phyloP scores from a whole-genome alignment of 2,797 vertebrate species.

The Mallotus villosus region DNA sequence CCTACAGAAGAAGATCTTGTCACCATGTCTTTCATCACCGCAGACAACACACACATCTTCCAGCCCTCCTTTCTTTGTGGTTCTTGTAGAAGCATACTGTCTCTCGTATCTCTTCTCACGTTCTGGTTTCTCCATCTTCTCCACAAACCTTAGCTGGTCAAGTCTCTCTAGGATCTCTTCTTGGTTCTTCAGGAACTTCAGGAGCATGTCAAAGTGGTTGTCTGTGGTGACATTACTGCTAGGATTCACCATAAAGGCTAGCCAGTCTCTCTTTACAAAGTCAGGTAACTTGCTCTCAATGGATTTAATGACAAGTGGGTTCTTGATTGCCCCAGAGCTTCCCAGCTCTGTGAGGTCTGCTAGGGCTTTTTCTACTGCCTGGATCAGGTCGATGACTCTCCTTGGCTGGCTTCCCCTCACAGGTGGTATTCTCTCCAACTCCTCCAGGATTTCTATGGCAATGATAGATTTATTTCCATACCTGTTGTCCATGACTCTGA shows the following conservation, averaged over 20 bases:
- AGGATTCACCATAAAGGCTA: neutral
- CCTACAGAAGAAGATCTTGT: conserved; percentile 17
- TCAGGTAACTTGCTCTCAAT: conserved; percentile 26
- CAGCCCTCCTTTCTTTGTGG: neutral
- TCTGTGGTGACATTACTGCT: neutral
- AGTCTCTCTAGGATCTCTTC: conserved; percentile 11
- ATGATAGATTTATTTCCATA: conserved; percentile 18
- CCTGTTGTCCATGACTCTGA: conserved; percentile 21
- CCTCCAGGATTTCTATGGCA: conserved; percentile 19
- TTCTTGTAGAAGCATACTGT: neutral
- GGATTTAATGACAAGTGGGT: conserved; percentile 7
- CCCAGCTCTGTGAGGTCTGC: conserved; percentile 17
- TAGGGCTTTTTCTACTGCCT: conserved; percentile 26
- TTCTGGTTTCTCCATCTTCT: neutral
- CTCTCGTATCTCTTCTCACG: neutral
- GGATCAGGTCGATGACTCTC: conserved; percentile 20
- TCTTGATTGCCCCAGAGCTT: conserved; percentile 5
- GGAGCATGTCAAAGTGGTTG: neutral
- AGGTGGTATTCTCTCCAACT: conserved; percentile 13
- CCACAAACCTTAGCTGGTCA: neutral
- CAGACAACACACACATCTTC: conserved; percentile 1
- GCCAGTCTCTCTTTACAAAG: conserved; percentile 18
- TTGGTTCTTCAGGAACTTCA: conserved; percentile 18
- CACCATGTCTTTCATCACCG: conserved; percentile 5
- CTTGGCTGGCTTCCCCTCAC: conserved; percentile 19